A percentile compares a stretch with the other conserved stretches of the same genome.
Evolutionary conservation across 2,888 invertebrate species (phyloP).

Genomic region (Ecliptopera silaceata): DNA sequence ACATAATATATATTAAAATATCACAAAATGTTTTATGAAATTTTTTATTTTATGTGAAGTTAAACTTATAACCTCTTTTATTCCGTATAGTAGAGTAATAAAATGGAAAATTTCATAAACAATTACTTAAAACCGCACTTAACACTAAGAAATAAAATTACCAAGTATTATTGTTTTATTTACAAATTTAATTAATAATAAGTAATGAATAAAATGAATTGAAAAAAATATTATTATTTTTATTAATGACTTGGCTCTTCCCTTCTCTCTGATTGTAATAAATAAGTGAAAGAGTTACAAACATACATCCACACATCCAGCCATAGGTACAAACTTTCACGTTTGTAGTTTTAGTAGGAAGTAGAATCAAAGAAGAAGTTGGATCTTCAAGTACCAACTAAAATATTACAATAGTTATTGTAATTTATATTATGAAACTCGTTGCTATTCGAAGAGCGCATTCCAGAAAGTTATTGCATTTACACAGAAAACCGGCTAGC

Average conservation of each 20-base stretch:
- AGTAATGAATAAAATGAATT: constrained; percentile 17
- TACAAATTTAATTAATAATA: constrained; percentile 7
- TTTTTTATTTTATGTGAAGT: too few species aligned
- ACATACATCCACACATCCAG: too few species aligned
- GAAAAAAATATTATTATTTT: neutral
- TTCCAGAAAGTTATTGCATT: neutral
- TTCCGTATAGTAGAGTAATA: neutral
- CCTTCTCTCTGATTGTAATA: too few species aligned
- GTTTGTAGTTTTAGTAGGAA: too few species aligned
- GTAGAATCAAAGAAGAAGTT: too few species aligned
- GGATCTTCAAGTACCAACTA: neutral
- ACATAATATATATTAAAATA: neutral
- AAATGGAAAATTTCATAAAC: neutral
- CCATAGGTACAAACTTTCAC: too few species aligned
- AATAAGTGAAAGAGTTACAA: too few species aligned
- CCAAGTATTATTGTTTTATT: constrained; percentile 6
- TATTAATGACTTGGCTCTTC: neutral
- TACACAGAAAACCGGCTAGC: neutral
- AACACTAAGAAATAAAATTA: neutral
- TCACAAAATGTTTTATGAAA: neutral
- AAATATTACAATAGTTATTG: neutral
- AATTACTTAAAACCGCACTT: constrained; percentile 5
- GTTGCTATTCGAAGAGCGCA: constrained; percentile 3
- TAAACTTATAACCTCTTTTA: too few species aligned
- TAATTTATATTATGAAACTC: neutral